These are phyloP conservation scores for Ataeniobius toweri DNA, from an alignment of 2,797 vertebrate species.

Conservation along the genomic window DNA sequence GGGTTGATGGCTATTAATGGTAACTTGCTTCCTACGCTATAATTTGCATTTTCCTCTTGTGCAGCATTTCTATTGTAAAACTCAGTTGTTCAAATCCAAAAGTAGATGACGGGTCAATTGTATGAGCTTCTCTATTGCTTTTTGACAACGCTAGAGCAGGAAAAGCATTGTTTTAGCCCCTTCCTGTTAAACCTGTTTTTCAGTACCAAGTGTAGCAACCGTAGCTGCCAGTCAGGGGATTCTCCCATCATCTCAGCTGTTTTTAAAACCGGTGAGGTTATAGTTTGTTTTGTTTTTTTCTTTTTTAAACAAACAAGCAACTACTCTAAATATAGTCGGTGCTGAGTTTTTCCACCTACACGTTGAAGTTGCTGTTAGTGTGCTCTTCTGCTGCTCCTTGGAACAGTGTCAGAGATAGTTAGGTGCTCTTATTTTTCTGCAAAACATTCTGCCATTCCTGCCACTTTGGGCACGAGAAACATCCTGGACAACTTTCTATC, in stretches of 20 bases:
- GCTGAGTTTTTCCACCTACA: constrained; percentile 38
- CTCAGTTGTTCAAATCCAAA: constrained; percentile 31
- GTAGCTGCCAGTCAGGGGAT: constrained; percentile 38
- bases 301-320: neutral
- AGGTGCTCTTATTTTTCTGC: constrained; percentile 18
- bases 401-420: constrained; percentile 33
- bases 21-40: neutral
- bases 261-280: neutral
- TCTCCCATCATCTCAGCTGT: constrained; percentile 18
- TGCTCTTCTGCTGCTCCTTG: constrained; percentile 33
- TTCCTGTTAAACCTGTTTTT: constrained; percentile 79
- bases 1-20: neutral
- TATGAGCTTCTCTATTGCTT: constrained; percentile 34
- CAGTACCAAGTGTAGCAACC: constrained; percentile 44
- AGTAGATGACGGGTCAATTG: constrained; percentile 44
- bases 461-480: constrained; percentile 14
- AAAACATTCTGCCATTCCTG: neutral
- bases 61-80: constrained; percentile 8
- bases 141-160: constrained; percentile 46
- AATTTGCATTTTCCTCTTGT: constrained; percentile 2
- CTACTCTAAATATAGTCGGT: constrained; percentile 42
- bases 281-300: constrained; percentile 9
- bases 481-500: neutral
- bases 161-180: constrained; percentile 66
- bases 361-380: constrained; percentile 44